Base-by-base conservation (phyloP, 30 jellyfish, hydroid and myxozoan genomes). In the Cassiopea andromeda region DNA sequence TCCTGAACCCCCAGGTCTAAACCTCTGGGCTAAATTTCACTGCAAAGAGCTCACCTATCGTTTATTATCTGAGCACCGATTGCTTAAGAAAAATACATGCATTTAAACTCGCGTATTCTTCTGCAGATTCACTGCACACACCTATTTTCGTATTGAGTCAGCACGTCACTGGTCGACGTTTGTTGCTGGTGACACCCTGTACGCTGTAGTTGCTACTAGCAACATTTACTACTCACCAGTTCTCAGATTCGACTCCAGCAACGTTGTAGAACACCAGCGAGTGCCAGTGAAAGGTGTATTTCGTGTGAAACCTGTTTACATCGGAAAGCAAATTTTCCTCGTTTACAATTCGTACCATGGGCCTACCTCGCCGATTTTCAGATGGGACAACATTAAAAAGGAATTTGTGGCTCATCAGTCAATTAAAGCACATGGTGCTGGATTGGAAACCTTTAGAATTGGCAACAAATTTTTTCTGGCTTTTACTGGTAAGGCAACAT, bases 121-220 rank as follows among this genome's bases (percentile, higher is more conserved):
- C 77, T 44, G 8, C 60, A 96, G 99, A 46, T 96, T 96, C 58
- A 75, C 46, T 18, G 85, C 73, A 1, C 47, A 77, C 76, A 76
- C 89, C 19, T 68, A 74, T 27, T 77, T 96, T 27, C 88, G 85
- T 12, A 87, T 96, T 6, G 79, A 48, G 15, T 69, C 70, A 27
- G 98, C 99, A 0, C 74, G 99, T 68, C 84, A 83, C 70, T 96
- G 99, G 99, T 83, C 83, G 58, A 87, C 99, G 14, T 96, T 96
- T 74, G 97, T 86, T 48, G 71, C 75, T 77, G 80, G 83, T 44
- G 97, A 97, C 44, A 49, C 79, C 2, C 87, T 91, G 7, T 91
- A 82, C 80, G 19, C 91, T n/a, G 98, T 95, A 44, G 92, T 96
- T 47, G 98, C 99, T 17, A 87, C 98, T 93, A 92, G 85, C 83